Percentiles rank a stretch among this genome's conserved stretches.
phyloP scores from a whole-genome alignment of 2,113 vertebrate species.

The Brachypteracias leptosomus region DNA sequence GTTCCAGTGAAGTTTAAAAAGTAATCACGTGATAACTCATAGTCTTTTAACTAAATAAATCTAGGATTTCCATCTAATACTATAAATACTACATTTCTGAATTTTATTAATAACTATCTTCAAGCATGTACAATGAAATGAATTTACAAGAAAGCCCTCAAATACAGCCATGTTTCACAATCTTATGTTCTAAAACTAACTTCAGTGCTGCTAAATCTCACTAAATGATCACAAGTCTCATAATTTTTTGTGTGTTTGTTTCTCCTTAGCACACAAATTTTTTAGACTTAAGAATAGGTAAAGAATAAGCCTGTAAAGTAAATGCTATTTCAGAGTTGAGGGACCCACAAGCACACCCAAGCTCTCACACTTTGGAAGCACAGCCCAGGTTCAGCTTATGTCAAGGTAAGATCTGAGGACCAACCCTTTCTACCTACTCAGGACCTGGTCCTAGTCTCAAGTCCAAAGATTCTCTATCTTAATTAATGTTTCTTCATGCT shows the following conservation, averaged over 20 bases:
- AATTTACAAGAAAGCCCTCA: not conserved
- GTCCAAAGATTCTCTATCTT: not conserved
- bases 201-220: not conserved
- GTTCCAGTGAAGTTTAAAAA: not conserved
- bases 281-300: not conserved
- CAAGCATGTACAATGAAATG: not conserved
- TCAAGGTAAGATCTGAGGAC: not conserved
- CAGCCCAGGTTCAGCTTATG: not conserved
- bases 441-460: not conserved
- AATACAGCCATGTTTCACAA: not conserved
- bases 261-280: not conserved
- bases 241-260: not conserved
- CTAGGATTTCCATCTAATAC: not conserved
- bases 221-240: not conserved
- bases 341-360: not conserved
- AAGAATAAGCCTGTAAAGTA: not conserved
- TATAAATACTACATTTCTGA: not conserved
- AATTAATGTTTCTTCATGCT: not conserved
- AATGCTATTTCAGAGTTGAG: not conserved
- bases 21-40: not conserved
- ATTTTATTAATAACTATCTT: not conserved
- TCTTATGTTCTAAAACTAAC: not conserved
- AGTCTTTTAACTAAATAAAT: not conserved
- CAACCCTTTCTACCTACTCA: not conserved
- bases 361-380: not conserved